phyloP scores from a whole-genome alignment of 2,797 vertebrate species.

The Pogonophryne albipinna region DNA sequence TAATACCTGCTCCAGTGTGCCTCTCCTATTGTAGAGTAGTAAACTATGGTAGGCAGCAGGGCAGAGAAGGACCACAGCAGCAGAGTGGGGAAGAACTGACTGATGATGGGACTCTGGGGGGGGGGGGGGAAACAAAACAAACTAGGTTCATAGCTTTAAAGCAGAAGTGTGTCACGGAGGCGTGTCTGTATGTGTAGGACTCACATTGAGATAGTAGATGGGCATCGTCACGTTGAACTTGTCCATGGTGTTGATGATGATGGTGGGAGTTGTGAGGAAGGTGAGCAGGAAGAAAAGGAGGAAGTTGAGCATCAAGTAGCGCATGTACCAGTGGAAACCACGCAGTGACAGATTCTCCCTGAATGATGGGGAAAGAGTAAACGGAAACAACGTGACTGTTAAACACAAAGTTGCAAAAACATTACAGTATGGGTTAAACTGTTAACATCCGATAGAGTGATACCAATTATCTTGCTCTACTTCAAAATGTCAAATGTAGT shows the following conservation, averaged over 20 bases:
- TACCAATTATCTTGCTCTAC: constrained; percentile 3
- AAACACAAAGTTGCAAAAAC: constrained; percentile 1
- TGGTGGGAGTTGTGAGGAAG: constrained; percentile 96
- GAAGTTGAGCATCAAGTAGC: constrained; percentile 89
- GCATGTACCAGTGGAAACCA: constrained; percentile 89
- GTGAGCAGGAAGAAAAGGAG: constrained; percentile 91
- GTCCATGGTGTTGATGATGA: constrained; percentile 95
- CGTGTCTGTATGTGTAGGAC: constrained; percentile 9
- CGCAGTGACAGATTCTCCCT: constrained; percentile 93
- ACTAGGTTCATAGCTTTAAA: neutral
- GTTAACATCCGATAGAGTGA: neutral
- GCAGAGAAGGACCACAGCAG: constrained; percentile 96
- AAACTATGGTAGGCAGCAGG: constrained; percentile 92
- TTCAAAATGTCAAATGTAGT: neutral
- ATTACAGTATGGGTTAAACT: neutral
- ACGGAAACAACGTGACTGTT: constrained; percentile 17
- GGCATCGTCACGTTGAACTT: constrained; percentile 96
- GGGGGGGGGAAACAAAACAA: constrained; percentile 9
- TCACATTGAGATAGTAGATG: constrained; percentile 92
- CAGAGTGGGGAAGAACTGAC: constrained; percentile 96
- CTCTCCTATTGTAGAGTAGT: constrained; percentile 94
- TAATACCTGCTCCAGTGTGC: constrained; percentile 95
- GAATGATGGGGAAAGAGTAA: constrained; percentile 17
- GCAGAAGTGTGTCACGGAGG: neutral
- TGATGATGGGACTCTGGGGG: constrained; percentile 91